Base-by-base conservation (phyloP, 2,797 vertebrate species). In the Gymnopithys bicolor region DNA sequence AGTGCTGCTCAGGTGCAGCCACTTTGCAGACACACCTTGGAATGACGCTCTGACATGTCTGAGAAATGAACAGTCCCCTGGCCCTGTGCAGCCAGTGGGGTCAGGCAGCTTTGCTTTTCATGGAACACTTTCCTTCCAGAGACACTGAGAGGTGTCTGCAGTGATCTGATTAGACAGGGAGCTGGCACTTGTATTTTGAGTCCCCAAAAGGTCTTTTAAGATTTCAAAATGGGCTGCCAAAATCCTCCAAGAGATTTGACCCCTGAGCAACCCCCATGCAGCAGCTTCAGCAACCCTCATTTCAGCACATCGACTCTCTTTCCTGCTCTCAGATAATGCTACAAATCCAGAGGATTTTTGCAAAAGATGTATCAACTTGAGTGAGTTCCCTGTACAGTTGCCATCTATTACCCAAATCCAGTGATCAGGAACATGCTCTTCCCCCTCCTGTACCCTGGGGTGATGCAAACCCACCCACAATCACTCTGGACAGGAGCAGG, bases 401-500 rank as follows among this genome's bases (percentile, higher is more conserved):
- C 90, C 35, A 80, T 41, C 67, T 32, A 9, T 35, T 56, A 84
- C 66, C 48, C 49, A 56, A 85, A 87, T 18, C 16, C 52, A 30
- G 64, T 0, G 1, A 73, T 28, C 22, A 43, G 58, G n/a, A 92
- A 58, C 0, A 0, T 21, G 19, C n/a, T 73, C 14, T 70, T 76
- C 69, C 49, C 46, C 43, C 15, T 25, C 46, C 0, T 14, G 43
- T 24, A n/a, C 6, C 25, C 56, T 9, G 28, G 11, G 8, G 17
- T 1, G 8, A 23, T 25, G 35, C 13, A 8, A 59, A 76, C 25
- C 55, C 55, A 37, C 64, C 19, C 7, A 2, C 16, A 17, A 5
- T n/a, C 0, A 0, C 35, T 21, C 49, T 28, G 43, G 45, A 10
- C 4, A 11, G 33, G 10, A 58, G n/a, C 0, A 0, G 37, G 37